Evolutionary conservation across 2,888 invertebrate species (phyloP).

Genomic region (Amaurobius ferox): DNA sequence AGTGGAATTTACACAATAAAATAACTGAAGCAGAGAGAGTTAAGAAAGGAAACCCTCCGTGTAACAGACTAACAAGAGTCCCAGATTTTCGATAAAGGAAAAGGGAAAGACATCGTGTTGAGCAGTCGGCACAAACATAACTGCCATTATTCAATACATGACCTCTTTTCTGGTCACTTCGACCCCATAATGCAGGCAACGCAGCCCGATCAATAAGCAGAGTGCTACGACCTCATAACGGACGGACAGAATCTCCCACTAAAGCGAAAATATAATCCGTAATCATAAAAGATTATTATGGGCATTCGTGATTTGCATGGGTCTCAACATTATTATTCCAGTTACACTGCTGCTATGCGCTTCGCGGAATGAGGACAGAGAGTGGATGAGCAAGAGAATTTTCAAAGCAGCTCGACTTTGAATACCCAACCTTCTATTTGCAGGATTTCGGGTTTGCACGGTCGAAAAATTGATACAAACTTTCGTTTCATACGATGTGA

Average conservation of each 20-base stretch:
- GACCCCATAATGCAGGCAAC: neutral
- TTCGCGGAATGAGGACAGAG: neutral
- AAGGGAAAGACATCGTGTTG: neutral
- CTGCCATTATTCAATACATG: neutral
- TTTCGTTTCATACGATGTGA: too few species aligned
- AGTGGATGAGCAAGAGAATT: neutral
- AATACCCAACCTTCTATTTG: too few species aligned
- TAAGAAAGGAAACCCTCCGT: neutral
- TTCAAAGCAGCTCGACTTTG: too few species aligned
- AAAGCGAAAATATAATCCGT: neutral
- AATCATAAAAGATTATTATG: neutral
- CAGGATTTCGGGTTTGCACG: too few species aligned
- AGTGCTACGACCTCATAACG: slow-evolving; percentile 12
- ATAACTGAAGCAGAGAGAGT: neutral
- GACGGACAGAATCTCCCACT: neutral
- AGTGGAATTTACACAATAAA: neutral
- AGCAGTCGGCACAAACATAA: neutral
- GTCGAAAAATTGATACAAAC: too few species aligned
- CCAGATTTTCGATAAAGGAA: neutral
- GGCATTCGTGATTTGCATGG: neutral
- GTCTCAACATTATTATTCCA: neutral
- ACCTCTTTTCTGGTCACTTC: slow-evolving; percentile 1
- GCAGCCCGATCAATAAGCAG: slow-evolving; percentile 7
- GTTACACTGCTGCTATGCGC: neutral
- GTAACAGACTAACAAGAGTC: neutral